Base-by-base conservation (phyloP, 2,113 vertebrate species). In the Oceanodroma tethys region DNA sequence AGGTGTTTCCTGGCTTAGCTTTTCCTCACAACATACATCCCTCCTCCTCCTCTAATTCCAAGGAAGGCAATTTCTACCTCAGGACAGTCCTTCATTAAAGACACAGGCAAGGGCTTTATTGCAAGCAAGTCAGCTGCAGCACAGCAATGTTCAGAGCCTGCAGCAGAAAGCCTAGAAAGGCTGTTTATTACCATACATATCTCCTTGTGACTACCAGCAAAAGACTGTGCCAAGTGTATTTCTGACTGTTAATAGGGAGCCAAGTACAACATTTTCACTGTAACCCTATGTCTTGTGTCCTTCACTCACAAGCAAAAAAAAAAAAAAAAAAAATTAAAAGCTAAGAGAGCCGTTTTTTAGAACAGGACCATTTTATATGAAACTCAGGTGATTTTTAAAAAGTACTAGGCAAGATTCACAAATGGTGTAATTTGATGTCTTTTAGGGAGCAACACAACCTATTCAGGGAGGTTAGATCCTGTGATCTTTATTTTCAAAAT, bases 1-100 rank as follows among this genome's bases (percentile, higher is more conserved):
- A 96, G 90, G 95, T 91, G 94, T 68, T 96, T 94, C 95, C 83
- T 85, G 81, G 95, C 85, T 96, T 97, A 96, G 76, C 68, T 86
- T 95, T 90, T 92, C 72, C 52, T 81, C 48, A 29, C 36, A 93
- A 86, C 52, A 75, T 45, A 87, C 60, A 82, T 48, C 47, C 89
- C 86, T 90, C 71, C 66, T 82, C 60, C 56, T 91, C 48, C 71
- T 40, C 65, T 96, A 96, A 81, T 94, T 96, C 92, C 79, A 83
- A 92, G 89, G 34, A 63, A 94, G 32, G 71, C 81, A 75, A 91
- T 85, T 96, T 80, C 78, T 74, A 84, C 84, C 72, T 90, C 55
- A 60, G 81, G 55, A 95, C 21, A 86, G 60, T 60, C 50, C 78
- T 68, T 86, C 68, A 13, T 89, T 97, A 95, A 96, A 85, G 75